Percentiles rank a stretch among this genome's conserved stretches.
These are phyloP conservation scores for Gambelia wislizenii DNA, from an alignment of 2,797 vertebrate genomes.

Conservation along the genomic window DNA sequence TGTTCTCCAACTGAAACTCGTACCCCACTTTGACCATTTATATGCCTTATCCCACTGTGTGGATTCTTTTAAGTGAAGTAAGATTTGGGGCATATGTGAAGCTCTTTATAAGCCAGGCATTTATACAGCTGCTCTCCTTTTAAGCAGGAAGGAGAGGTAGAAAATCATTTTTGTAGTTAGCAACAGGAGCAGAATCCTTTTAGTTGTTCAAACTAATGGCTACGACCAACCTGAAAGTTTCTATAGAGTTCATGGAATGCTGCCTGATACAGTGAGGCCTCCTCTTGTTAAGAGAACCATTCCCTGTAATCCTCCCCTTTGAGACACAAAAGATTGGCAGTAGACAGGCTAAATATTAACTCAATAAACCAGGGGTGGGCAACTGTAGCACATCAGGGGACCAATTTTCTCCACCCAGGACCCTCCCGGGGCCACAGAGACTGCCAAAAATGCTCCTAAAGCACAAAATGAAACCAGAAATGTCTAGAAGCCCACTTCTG, in stretches of 20 bases:
- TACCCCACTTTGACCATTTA: background rate
- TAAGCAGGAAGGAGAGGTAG: background rate
- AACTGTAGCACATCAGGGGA: background rate
- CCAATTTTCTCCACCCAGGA: no score
- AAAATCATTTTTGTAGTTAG: background rate
- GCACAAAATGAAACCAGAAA: no score
- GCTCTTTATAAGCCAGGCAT: background rate
- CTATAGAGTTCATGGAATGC: background rate
- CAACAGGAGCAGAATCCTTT: background rate
- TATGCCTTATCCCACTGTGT: no score
- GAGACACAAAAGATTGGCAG: background rate
- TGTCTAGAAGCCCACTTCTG: no score
- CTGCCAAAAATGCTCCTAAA: background rate
- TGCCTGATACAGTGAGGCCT: background rate
- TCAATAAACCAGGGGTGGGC: background rate
- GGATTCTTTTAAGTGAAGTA: background rate
- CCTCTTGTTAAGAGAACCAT: slow-evolving; percentile 26
- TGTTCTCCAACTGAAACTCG: background rate
- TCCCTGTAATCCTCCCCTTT: background rate
- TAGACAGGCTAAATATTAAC: background rate
- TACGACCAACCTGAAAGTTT: background rate
- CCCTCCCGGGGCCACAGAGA: background rate
- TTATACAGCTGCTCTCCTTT: background rate
- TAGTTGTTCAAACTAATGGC: background rate
- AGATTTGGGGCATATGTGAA: background rate